Percentiles rank a stretch among this genome's conserved stretches.
These are phyloP conservation scores for Ahaetulla prasina DNA, from an alignment of 2,113 vertebrate species.

Conservation along the genomic window DNA sequence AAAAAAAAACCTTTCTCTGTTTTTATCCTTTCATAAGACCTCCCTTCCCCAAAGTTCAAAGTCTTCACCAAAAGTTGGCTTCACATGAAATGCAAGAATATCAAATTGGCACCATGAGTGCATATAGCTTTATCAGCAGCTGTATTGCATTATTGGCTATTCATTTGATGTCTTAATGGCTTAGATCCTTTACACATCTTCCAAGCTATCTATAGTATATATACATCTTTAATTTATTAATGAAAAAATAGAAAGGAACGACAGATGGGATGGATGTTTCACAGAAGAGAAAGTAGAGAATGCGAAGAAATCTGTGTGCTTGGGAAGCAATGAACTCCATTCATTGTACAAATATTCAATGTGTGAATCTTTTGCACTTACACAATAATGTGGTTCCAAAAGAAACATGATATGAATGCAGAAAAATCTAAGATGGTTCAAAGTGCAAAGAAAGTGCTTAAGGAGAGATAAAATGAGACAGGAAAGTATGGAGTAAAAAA, in stretches of 20 bases:
- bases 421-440: background rate
- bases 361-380: background rate
- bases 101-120: background rate
- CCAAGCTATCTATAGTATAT: background rate
- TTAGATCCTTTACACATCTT: background rate
- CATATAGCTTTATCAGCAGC: background rate
- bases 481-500: background rate
- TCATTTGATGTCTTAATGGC: background rate
- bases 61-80: background rate
- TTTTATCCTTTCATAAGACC: background rate
- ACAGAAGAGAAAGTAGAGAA: no score
- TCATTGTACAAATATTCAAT: background rate
- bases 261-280: background rate
- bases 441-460: background rate
- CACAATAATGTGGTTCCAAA: background rate
- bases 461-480: background rate
- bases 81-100: background rate
- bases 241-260: background rate
- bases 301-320: background rate
- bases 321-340: background rate
- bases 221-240: background rate
- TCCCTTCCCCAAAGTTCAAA: background rate
- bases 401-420: background rate
- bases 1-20: background rate
- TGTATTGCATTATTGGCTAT: background rate